Conservation (phyloP, 2,113 vertebrate species). For the Mustelus asterias region DNA sequence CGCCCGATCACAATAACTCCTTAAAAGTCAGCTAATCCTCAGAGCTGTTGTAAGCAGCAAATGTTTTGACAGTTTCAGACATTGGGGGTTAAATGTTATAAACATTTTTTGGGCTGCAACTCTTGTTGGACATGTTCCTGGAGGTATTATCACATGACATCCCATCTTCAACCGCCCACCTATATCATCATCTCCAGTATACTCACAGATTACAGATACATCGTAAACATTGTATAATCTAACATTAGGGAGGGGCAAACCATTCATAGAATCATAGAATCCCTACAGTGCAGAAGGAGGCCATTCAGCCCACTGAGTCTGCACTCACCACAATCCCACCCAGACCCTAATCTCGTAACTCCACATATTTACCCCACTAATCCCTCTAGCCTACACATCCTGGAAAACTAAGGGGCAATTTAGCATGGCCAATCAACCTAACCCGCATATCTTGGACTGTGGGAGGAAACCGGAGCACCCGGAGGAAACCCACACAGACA, state of each 20-base stretch:
- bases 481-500: no score
- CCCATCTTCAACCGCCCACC: not conserved
- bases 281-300: no score
- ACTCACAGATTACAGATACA: not conserved
- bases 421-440: no score
- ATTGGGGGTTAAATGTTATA: not conserved
- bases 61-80: not conserved
- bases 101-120: not conserved
- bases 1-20: not conserved
- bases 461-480: no score
- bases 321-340: no score
- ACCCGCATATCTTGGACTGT: no score
- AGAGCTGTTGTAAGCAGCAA: not conserved
- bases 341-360: no score
- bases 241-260: not conserved
- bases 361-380: no score
- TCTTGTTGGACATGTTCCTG: not conserved
- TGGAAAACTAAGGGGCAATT: no score
- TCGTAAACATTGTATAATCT: not conserved
- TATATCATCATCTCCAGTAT: not conserved
- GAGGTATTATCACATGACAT: not conserved
- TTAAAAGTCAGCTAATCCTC: not conserved
- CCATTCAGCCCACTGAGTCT: no score
- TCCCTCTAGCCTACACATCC: no score
- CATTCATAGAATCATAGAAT: no score